phyloP scores from a whole-genome alignment of 2,888 invertebrate species.

The Osmoderma eremita region DNA sequence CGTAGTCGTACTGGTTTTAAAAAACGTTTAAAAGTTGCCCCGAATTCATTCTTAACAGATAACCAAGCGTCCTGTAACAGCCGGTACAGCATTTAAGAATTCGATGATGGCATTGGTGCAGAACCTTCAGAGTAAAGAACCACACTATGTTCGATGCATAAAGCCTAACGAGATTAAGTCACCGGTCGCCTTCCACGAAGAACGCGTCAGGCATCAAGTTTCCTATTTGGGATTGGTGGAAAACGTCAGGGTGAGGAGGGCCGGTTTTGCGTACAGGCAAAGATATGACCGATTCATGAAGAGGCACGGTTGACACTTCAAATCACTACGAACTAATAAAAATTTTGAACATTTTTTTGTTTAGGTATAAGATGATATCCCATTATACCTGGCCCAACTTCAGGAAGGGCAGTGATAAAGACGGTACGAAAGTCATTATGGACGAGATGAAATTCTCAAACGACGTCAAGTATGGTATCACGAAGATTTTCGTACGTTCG shows the following conservation, averaged over 20 bases:
- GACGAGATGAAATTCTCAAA: slow-evolving; percentile 78
- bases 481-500: slow-evolving; percentile 94
- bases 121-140: slow-evolving; percentile 91
- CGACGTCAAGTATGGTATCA: slow-evolving; percentile 94
- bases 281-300: slow-evolving; percentile 92
- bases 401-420: slow-evolving; percentile 78
- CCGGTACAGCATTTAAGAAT: slow-evolving; percentile 93
- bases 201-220: slow-evolving; percentile 79
- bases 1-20: background rate
- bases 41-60: slow-evolving; percentile 69
- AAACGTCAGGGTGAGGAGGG: slow-evolving; percentile 94
- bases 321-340: background rate
- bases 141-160: slow-evolving; percentile 96
- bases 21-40: background rate
- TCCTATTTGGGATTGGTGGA: slow-evolving; percentile 92
- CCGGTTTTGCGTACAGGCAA: slow-evolving; percentile 97
- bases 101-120: slow-evolving; percentile 92
- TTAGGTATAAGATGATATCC: slow-evolving; percentile 95
- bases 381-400: slow-evolving; percentile 98
- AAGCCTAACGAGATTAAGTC: slow-evolving; percentile 97
- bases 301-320: slow-evolving; percentile 64
- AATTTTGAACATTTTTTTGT: background rate
- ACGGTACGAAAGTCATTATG: slow-evolving; percentile 87
- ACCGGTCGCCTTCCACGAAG: slow-evolving; percentile 84
- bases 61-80: slow-evolving; percentile 94